Evolutionary conservation across 2,888 invertebrate species (phyloP).

Genomic region (Chrysina gloriosa): DNA sequence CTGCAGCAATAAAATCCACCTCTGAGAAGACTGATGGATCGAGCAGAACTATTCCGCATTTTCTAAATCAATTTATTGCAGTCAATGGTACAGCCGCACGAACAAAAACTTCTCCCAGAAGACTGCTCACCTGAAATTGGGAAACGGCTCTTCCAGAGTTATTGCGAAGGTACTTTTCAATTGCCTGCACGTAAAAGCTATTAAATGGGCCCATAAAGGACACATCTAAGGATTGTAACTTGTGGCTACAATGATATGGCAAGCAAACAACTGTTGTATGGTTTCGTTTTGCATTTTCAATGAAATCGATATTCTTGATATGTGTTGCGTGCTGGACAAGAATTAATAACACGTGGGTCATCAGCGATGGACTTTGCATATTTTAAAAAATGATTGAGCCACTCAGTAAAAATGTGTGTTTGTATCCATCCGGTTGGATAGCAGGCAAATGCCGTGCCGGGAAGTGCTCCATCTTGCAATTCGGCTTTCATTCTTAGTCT

Average conservation of each 20-base stretch:
- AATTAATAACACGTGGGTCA: slow-evolving; percentile 55
- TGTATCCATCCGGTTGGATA: slow-evolving; percentile 56
- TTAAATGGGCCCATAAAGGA: slow-evolving; percentile 51
- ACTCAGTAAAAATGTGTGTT: slow-evolving; percentile 54
- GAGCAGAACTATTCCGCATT: not conserved
- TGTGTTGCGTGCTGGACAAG: slow-evolving; percentile 61
- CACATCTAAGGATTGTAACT: slow-evolving; percentile 54
- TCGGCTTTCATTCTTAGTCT: slow-evolving; percentile 37
- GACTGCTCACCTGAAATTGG: slow-evolving; percentile 48
- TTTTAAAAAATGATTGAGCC: slow-evolving; percentile 60
- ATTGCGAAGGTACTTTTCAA: slow-evolving; percentile 45
- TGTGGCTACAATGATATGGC: slow-evolving; percentile 54
- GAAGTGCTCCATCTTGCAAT: no score
- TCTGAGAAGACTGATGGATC: not conserved
- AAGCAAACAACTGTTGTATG: slow-evolving; percentile 51
- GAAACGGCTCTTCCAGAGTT: slow-evolving; percentile 52
- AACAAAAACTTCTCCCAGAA: slow-evolving; percentile 44
- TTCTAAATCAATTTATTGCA: slow-evolving; percentile 1
- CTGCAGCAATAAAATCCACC: slow-evolving; percentile 31
- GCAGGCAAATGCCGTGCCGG: slow-evolving; percentile 48
- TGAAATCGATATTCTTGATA: slow-evolving; percentile 55
- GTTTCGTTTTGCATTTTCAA: slow-evolving; percentile 47
- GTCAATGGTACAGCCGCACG: not conserved
- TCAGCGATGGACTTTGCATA: slow-evolving; percentile 52
- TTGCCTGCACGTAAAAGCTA: slow-evolving; percentile 50